phyloP scores from a whole-genome alignment of 2,888 invertebrate species.

The Erebia aethiops region DNA sequence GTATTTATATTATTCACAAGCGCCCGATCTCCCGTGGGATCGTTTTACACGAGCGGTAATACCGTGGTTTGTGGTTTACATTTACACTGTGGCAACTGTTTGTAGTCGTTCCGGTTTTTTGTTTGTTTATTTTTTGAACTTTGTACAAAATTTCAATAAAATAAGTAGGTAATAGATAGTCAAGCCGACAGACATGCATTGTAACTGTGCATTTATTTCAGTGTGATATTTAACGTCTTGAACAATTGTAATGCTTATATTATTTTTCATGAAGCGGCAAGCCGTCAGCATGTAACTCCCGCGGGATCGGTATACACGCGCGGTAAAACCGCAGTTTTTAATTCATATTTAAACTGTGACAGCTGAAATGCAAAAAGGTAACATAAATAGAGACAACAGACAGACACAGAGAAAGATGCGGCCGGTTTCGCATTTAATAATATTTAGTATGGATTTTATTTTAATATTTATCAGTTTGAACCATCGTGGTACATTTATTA shows the following conservation, averaged over 20 bases:
- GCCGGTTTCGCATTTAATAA: not conserved
- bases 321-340: conserved; percentile 14
- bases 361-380: not conserved
- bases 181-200: too few species aligned
- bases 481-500: conserved; percentile 2
- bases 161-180: too few species aligned
- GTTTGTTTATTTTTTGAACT: too few species aligned
- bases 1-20: conserved; percentile 9
- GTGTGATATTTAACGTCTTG: conserved; percentile 18
- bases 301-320: conserved; percentile 10
- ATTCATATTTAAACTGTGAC: conserved; percentile 5
- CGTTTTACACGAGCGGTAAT: conserved; percentile 17
- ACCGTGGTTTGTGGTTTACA: not conserved
- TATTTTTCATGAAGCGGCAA: conserved; percentile 21
- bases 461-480: conserved; percentile 19
- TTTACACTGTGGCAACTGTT: conserved; percentile 9
- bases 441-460: conserved; percentile 2
- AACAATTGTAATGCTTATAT: conserved; percentile 10
- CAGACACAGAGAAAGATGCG: too few species aligned
- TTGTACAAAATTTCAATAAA: too few species aligned
- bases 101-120: not conserved
- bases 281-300: conserved; percentile 1
- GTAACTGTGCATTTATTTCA: conserved; percentile 1
- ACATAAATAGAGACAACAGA: too few species aligned
- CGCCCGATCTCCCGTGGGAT: conserved; percentile 9